Conservation (phyloP, 2,888 invertebrate species). For the Eustalomyia histrio region DNA sequence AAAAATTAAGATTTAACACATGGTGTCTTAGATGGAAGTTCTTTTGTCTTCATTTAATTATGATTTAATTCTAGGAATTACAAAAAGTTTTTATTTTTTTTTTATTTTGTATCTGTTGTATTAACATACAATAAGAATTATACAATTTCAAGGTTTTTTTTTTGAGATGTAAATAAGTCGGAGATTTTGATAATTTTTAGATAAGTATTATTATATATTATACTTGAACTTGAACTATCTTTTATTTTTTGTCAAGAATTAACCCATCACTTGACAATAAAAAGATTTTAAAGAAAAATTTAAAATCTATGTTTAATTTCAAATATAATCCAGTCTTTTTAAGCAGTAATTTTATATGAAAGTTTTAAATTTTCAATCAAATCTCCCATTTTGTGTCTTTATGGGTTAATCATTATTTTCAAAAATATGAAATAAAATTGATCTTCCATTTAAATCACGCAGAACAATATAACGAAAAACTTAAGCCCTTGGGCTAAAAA, state of each 20-base stretch:
- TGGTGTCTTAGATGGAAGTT: background rate
- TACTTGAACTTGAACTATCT: no score
- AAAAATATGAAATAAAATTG: background rate
- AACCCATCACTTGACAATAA: background rate
- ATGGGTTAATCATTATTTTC: constrained; percentile 7
- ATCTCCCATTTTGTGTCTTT: background rate
- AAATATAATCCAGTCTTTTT: no score
- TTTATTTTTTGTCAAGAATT: background rate
- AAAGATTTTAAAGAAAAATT: no score
- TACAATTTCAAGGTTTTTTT: background rate
- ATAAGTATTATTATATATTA: no score
- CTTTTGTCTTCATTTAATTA: background rate
- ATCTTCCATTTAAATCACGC: background rate
- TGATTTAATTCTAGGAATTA: constrained; percentile 2
- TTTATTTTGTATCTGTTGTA: background rate
- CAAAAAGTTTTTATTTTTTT: background rate
- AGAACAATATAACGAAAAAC: background rate
- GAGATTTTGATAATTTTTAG: background rate
- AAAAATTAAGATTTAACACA: background rate
- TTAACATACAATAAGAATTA: background rate
- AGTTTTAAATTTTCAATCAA: no score
- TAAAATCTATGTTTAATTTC: no score
- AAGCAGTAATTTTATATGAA: no score
- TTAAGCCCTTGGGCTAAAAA: background rate
- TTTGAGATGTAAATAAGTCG: background rate